Base-by-base conservation (phyloP, 2,797 vertebrate species). In the Pelobates cultripes region DNA sequence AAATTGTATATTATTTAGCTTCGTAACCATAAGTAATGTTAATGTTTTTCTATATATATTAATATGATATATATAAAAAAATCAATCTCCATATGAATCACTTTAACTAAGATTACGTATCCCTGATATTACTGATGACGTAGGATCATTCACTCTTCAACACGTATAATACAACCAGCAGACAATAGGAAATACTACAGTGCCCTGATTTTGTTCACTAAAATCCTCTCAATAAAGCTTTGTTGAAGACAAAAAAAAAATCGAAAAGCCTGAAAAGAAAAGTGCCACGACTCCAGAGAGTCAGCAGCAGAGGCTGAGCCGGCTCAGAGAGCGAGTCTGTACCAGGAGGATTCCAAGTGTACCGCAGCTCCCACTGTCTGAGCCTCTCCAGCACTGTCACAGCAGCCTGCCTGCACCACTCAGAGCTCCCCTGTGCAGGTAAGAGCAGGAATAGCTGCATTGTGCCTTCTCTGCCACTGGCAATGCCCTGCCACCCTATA, bases 261-360 rank as follows among this genome's bases (percentile, higher is more conserved):
- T 73, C 70, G 64, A 82, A 79, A 75, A 70, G 55, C 72, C 55
- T 51, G 71, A 71, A 75, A 63, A 74, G 64, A 74, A 83, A 83
- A 83, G 82, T 83, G 82, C 82, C 82, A 83, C 82, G 82, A 83
- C 82, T 83, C 82, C 82, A 83, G 77, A 83, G 82, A 83, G 82
- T 79, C 44, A 75, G 72, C 67, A 70, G 43, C 5, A 47, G 80
- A 82, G 80, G 80, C 80, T 73, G 69, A 78, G 75, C 75, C 80
- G 80, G 80, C 69, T 60, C 6, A 43, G 80, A 2, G 60, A 44
- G 68, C 4, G 15, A 44, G 43, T 41, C 43, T 63, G 68, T 70
- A 55, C 64, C 76, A 67, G 61, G 45, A 67, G 45, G 78, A 51
- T 55, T 15, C 72, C 28, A 51, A 57, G 41, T 28, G 28, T 28